Percentiles rank a stretch among this genome's conserved stretches.
phyloP scores from a whole-genome alignment of 2,888 invertebrate genomes.

The Criorhina ranunculi region DNA sequence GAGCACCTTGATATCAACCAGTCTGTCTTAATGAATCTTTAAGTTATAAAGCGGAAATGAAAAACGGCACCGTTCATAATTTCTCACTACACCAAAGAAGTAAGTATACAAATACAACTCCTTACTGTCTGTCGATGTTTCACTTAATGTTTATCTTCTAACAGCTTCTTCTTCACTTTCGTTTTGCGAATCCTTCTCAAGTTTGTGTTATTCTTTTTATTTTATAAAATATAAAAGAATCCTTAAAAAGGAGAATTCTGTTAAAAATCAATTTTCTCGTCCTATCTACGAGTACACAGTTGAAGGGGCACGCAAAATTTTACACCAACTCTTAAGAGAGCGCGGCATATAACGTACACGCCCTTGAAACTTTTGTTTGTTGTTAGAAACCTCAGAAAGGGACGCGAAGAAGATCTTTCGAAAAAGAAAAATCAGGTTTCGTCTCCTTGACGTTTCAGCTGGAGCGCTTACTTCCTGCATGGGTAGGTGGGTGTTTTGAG shows the following conservation, averaged over 20 bases:
- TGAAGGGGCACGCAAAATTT: slow-evolving; percentile 21
- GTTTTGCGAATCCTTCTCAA: neutral
- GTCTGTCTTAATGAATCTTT: slow-evolving; percentile 53
- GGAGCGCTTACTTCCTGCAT: slow-evolving; percentile 13
- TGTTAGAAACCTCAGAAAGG: slow-evolving; percentile 1
- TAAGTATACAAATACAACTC: neutral
- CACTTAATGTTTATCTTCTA: slow-evolving; percentile 52
- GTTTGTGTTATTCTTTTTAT: slow-evolving; percentile 14
- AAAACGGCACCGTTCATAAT: slow-evolving; percentile 22
- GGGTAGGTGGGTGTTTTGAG: neutral
- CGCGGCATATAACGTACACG: neutral
- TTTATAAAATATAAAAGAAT: slow-evolving; percentile 1
- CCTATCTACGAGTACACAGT: slow-evolving; percentile 6
- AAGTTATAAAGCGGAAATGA: slow-evolving; percentile 60
- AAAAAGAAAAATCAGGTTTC: neutral
- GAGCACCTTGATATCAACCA: slow-evolving; percentile 49
- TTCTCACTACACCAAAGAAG: slow-evolving; percentile 10
- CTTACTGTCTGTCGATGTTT: neutral
- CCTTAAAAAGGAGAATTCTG: slow-evolving; percentile 28
- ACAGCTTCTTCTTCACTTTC: slow-evolving; percentile 16
- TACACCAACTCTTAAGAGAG: neutral
- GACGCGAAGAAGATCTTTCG: neutral
- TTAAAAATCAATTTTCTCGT: slow-evolving; percentile 56
- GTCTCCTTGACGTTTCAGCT: slow-evolving; percentile 8
- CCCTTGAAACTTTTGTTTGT: slow-evolving; percentile 21